Conservation (phyloP, 2,113 vertebrate species). For the Rhinolophus sinicus region DNA sequence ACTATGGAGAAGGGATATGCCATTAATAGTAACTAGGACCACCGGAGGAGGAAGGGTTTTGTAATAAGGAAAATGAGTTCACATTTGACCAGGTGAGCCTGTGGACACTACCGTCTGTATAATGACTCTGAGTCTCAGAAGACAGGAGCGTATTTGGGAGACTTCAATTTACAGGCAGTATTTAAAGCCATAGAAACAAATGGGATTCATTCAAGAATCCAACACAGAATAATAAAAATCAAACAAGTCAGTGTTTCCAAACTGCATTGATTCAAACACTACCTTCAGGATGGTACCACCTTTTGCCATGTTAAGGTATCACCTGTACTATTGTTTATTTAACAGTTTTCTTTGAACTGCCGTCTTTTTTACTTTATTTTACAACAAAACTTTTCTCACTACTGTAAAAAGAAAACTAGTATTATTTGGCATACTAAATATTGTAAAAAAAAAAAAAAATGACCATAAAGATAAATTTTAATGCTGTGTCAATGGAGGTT, state of each 20-base stretch:
- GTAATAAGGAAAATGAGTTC: not conserved
- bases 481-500: not conserved
- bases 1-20: not conserved
- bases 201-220: not conserved
- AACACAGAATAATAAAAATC: not conserved
- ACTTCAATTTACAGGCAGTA: not conserved
- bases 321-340: not conserved
- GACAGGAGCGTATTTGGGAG: not conserved
- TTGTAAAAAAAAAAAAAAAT: not conserved
- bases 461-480: not conserved
- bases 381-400: not conserved
- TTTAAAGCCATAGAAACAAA: conserved; percentile 26
- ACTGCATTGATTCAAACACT: not conserved
- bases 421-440: not conserved
- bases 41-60: not conserved
- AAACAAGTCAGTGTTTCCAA: not conserved
- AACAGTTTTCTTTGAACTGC: not conserved
- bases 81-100: not conserved
- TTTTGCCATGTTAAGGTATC: not conserved
- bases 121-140: not conserved
- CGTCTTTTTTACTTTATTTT: not conserved
- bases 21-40: not conserved
- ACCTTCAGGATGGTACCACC: not conserved
- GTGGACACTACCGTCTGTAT: not conserved
- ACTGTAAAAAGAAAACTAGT: not conserved